These are phyloP conservation scores for Scomber scombrus DNA, from an alignment of 2,113 vertebrate species.

Conservation along the genomic window DNA sequence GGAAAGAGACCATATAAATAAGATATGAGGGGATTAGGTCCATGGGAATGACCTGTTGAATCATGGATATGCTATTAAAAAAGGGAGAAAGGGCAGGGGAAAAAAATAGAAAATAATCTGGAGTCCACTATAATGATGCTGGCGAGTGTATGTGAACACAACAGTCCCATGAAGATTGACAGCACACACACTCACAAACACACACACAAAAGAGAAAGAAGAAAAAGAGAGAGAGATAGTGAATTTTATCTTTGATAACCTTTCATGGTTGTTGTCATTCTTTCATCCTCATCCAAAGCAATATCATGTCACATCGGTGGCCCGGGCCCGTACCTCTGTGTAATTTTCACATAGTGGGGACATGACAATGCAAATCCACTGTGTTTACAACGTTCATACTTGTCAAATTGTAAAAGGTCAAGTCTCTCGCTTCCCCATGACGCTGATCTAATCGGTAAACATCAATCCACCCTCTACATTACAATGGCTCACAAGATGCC, in stretches of 20 bases:
- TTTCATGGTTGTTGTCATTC: conserved; percentile 50
- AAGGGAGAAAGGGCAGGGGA: conserved; percentile 25
- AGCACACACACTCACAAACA: neutral
- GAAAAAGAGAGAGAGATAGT: neutral
- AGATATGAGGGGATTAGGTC: conserved; percentile 80
- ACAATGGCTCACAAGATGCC: conserved; percentile 36
- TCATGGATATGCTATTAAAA: conserved; percentile 71
- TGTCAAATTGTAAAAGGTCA: conserved; percentile 81
- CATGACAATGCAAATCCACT: conserved; percentile 64
- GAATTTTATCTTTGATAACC: conserved; percentile 39
- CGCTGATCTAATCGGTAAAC: conserved; percentile 76
- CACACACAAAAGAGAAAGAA: neutral
- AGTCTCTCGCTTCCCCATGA: conserved; percentile 58
- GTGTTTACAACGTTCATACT: conserved; percentile 77
- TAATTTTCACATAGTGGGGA: conserved; percentile 53
- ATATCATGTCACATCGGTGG: conserved; percentile 51
- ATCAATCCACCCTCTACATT: conserved; percentile 52
- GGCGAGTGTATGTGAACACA: conserved; percentile 30
- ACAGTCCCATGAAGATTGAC: neutral
- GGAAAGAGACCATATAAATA: conserved; percentile 72
- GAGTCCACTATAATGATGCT: conserved; percentile 28
- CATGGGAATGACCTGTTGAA: conserved; percentile 81
- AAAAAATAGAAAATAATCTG: conserved; percentile 38
- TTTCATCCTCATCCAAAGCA: conserved; percentile 55
- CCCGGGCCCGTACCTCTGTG: conserved; percentile 17